Base-by-base conservation (phyloP, 2,888 invertebrate genomes). In the Melangyna quadrimaculata region DNA sequence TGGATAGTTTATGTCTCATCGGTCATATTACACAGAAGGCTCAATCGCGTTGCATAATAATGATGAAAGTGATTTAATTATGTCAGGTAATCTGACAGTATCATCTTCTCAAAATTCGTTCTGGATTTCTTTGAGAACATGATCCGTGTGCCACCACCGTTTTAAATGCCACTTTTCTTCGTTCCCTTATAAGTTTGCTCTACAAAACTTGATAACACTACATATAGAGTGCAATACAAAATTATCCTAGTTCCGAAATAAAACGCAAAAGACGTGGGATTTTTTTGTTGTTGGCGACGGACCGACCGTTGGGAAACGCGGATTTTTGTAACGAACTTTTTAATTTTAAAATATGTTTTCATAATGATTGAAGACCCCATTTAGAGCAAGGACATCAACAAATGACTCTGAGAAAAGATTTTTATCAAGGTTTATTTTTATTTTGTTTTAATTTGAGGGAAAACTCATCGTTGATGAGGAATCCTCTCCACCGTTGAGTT, bases 311-410 rank as follows among this genome's bases (percentile, higher is more conserved):
- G 17, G 19, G 27, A 53, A 65, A 57, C 63, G 74, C 69, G 48
- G 48, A 86, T 59, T 78, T 86, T 78, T 75, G 73, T 86, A 86
- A 86, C 86, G 86, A 73, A 73, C 81, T 81, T 86, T 86, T 84
- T 55, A 27, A 29, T 29, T 70, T 24, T 1, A 17, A 55, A 70
- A 55, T 14, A 9, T 12, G 3, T 6, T 32, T 4, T 32, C 0
- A 12, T 73, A 22, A 37, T 72, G 14, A 69, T 12, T 40, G 59
- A 40, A 10, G 32, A 63, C 29, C 48, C 51, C 40, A 61, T 32
- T 19, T 48, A 48, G 37, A 51, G 35, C 32, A 73, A 71, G 84
- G 75, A 84, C 61, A 61, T 51, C 53, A 14, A 57, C 24, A 63
- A 77, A 51, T 43, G 3, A 22, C 61, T 70, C n/a, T 63, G 70